These are phyloP conservation scores for Thryonomys swinderianus DNA, from an alignment of 2,113 vertebrate genomes.

Conservation along the genomic window DNA sequence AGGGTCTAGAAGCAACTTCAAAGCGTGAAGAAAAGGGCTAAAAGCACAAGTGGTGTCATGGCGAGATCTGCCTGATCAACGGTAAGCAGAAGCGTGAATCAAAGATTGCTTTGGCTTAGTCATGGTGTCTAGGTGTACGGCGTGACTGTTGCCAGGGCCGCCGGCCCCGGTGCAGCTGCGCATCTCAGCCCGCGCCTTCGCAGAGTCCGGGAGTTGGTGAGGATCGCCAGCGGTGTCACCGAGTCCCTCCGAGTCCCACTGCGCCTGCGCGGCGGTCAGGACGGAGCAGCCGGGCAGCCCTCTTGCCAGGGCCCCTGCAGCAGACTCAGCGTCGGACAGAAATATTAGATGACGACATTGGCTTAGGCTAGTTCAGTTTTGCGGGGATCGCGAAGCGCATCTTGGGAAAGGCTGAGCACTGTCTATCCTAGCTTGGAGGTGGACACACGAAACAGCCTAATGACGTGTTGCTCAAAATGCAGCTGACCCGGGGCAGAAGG, in stretches of 20 bases:
- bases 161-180: neutral
- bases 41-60: neutral
- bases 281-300: neutral
- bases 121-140: neutral
- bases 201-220: neutral
- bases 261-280: neutral
- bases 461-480: neutral
- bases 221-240: neutral
- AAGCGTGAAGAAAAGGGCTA: neutral
- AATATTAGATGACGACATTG: neutral
- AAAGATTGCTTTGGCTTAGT: neutral
- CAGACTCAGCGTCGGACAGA: neutral
- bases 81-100: neutral
- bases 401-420: neutral
- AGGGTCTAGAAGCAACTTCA: neutral
- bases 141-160: neutral
- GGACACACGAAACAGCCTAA: neutral
- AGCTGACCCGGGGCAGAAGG: neutral
- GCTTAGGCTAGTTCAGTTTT: neutral
- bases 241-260: too few relatives aligned
- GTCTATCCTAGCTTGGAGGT: neutral
- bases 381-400: neutral
- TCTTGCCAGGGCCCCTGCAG: neutral
- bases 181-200: neutral
- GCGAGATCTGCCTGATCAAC: neutral